Evolutionary conservation across 53 echinoderm and acorn worm genomes (phyloP).

Genomic region (Luidia sarsii): DNA sequence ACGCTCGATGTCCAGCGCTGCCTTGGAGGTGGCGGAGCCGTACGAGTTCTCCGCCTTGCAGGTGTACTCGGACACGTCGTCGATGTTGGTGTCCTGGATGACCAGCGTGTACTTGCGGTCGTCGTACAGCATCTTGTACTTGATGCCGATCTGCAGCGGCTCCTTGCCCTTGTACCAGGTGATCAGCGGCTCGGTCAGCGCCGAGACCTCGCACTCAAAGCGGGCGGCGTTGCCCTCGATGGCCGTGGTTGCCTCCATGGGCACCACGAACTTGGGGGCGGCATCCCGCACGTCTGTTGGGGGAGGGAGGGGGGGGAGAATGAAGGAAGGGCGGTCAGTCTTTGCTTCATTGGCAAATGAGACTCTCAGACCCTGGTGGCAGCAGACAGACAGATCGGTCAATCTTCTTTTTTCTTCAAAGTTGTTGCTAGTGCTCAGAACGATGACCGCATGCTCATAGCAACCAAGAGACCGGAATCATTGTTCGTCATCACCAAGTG

Average conservation of each 20-base stretch:
- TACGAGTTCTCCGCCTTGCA: constrained; percentile 94
- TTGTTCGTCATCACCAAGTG: no score
- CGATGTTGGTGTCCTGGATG: constrained; percentile 86
- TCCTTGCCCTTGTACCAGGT: constrained; percentile 83
- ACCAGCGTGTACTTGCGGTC: constrained; percentile 94
- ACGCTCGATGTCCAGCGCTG: constrained; percentile 89
- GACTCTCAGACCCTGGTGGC: no score
- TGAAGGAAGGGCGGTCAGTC: neutral
- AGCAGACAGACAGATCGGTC: no score
- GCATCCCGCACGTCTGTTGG: constrained; percentile 86
- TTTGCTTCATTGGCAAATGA: neutral
- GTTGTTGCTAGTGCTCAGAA: no score
- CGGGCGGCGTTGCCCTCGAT: constrained; percentile 91
- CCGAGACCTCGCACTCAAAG: constrained; percentile 97
- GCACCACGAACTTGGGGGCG: constrained; percentile 82
- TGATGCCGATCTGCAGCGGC: constrained; percentile 81
- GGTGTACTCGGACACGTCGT: constrained; percentile 82
- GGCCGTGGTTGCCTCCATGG: constrained; percentile 72
- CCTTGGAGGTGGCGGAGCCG: constrained; percentile 76
- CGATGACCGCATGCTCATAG: no score
- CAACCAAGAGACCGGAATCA: no score
- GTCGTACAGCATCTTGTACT: constrained; percentile 99
- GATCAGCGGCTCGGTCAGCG: constrained; percentile 92
- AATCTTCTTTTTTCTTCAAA: no score
- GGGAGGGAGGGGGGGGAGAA: no score